Evolutionary conservation across 1,140 invertebrate species (phyloP), one percentile per base, ranked within the genome.

Genomic region (Melanaphis sacchari): DNA sequence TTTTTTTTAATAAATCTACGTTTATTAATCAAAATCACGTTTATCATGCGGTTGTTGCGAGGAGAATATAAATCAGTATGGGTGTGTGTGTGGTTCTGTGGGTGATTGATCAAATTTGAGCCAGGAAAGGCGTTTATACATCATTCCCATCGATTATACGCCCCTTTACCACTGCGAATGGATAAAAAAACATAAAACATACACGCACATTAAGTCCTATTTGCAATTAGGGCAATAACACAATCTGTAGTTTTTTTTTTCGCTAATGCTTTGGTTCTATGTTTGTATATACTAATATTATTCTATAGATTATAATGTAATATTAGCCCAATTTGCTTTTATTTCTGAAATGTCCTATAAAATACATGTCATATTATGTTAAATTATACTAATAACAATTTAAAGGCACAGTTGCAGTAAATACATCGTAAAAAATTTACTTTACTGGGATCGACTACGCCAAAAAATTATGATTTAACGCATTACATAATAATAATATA

Each of bases 51-150:
- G 66, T 91, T 2, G 40, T 26, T 18, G 26, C 36, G n/a, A 38
- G 0, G 21, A 90, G 11, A 0, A 43, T 31, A 66, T 31, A 54
- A 3, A 59, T 1, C 46, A 49, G 46, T 18, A 92, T 18, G 81
- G 36, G 46, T 38, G 46, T 82, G 38, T 52, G 82, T 81, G 66
- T 92, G 81, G 81, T 93, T 38, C 46, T 93, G n/a, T 49, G 46
- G 43, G 43, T 84, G 91, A 93, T 93, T 93, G 91, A 93, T 93
- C 91, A 82, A 84, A 84, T 49, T 59, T 31, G n/a, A 93, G 81
- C 43, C 76, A 11, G 36, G 22, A 85, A 84, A 93, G 91, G 91
- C 91, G 91, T 82, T n/a, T 66, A 76, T n/a, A 93, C 36, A 31
- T 40, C 24, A 49, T 93, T 54, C 36, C 36, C 38, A 46, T 93